These are phyloP conservation scores for Fabriciana adippe DNA, from an alignment of 2,888 invertebrate genomes.

Conservation along the genomic window DNA sequence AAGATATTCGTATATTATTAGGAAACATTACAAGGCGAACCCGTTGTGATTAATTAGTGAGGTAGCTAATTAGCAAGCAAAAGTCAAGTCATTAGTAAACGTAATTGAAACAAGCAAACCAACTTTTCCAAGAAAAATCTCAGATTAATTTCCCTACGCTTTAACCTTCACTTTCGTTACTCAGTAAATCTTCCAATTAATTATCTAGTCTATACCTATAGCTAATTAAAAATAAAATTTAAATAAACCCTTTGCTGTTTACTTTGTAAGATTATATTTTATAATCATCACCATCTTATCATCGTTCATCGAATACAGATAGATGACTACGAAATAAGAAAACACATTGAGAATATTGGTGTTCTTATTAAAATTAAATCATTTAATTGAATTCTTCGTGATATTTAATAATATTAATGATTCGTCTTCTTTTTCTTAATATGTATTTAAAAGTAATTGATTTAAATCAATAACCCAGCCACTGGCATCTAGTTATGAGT, in stretches of 20 bases:
- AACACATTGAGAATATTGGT: no score
- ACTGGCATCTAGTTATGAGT: no score
- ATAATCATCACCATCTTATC: no score
- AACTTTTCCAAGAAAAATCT: conserved; percentile 69
- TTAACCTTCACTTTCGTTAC: conserved; percentile 33
- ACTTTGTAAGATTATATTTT: no score
- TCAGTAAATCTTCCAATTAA: conserved; percentile 25
- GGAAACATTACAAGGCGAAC: conserved; percentile 62
- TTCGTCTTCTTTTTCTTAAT: no score
- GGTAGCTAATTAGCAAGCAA: conserved; percentile 74
- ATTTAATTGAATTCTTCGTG: no score
- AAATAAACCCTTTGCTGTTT: neutral
- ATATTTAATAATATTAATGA: no score
- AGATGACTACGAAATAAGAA: no score
- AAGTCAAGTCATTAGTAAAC: conserved; percentile 77
- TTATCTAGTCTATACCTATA: conserved; percentile 18
- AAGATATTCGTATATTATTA: conserved; percentile 59
- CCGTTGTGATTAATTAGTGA: conserved; percentile 75
- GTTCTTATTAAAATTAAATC: no score
- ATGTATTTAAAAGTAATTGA: no score
- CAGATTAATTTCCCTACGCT: conserved; percentile 52
- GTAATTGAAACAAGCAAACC: conserved; percentile 71
- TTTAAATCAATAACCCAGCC: no score
- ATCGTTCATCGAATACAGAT: no score
- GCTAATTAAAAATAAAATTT: conserved; percentile 9